Evolutionary conservation across 2,888 invertebrate species (phyloP), one percentile per base, ranked within the genome.

Genomic region (Allygus modestus): DNA sequence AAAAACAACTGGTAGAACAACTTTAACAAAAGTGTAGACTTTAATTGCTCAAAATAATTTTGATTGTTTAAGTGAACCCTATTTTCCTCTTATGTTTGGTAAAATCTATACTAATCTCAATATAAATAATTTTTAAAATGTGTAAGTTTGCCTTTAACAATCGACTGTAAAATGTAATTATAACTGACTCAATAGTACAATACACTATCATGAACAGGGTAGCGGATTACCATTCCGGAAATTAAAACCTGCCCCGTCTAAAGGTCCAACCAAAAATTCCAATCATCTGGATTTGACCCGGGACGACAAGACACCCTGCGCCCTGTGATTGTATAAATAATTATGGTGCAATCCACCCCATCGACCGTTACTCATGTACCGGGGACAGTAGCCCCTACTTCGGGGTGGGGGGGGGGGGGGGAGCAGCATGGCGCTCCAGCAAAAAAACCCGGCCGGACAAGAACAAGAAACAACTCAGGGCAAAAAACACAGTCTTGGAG

Each of bases 291-390:
- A 26, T 28, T n/a, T 28, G 11, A 28, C 28, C 26, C 28, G 9
- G 31, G 33, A 69, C 23, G n/a, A 69, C 69, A 69, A 33, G 69
- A 69, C 31, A 31, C 33, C 69, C 12, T 2, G 23, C 20, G n/a
- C 17, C 17, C 31, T 69, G 69, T 69, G 69, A 69, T 69, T 69
- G 69, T 69, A 69, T 69, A 31, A 69, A 69, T 69, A 69, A 69
- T 69, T 69, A 69, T 28, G 69, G 69, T 69, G 69, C 69, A 69
- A 69, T 69, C 31, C 69, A 69, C 61, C 69, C 69, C 69, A 12
- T n/a, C 31, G 69, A 69, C 69, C 69, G 69, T 69, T 69, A 69
- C 69, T 69, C 69, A 69, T 69, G 69, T 28, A 33, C 33, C 28
- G 20, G 69, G 69, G 31, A 23, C 69, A 69, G 69, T 31, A 69